phyloP scores from a whole-genome alignment of 1,140 invertebrate genomes.

The Theocolax elegans region DNA sequence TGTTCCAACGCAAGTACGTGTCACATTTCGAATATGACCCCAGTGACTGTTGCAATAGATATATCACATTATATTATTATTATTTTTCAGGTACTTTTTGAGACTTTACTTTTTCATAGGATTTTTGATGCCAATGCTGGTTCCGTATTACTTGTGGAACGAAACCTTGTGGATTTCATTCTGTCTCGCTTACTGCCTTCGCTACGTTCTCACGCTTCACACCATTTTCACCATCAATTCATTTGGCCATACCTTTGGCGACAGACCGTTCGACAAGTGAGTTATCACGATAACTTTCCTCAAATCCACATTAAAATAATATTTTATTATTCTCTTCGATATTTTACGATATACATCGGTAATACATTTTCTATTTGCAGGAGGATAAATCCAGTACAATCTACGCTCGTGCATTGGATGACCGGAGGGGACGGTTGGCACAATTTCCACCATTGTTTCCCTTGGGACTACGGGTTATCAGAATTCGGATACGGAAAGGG shows the following conservation, averaged over 20 bases:
- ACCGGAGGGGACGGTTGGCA: slow-evolving; percentile 82
- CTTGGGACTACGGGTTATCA: slow-evolving; percentile 87
- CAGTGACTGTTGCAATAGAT: too few relatives aligned
- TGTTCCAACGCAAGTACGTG: slow-evolving; percentile 72
- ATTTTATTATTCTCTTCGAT: too few relatives aligned
- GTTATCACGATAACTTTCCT: too few relatives aligned
- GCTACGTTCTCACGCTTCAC: slow-evolving; percentile 71
- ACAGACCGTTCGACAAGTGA: slow-evolving; percentile 75
- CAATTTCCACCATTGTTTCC: slow-evolving; percentile 94
- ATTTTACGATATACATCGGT: background rate
- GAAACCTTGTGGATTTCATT: slow-evolving; percentile 81
- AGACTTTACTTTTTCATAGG: slow-evolving; percentile 78
- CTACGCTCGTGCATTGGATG: background rate
- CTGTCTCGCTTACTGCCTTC: slow-evolving; percentile 79
- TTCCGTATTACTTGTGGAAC: slow-evolving; percentile 83
- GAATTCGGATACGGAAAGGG: slow-evolving; percentile 78
- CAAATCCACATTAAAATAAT: too few relatives aligned
- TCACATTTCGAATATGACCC: too few relatives aligned
- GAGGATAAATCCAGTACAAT: slow-evolving; percentile 27
- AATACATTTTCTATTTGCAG: too few relatives aligned
- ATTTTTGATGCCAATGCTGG: slow-evolving; percentile 76
- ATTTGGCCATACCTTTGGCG: slow-evolving; percentile 76
- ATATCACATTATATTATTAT: too few relatives aligned
- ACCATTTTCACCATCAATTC: slow-evolving; percentile 81
- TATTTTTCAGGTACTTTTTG: slow-evolving; percentile 73